Base-by-base conservation (phyloP, 2,888 invertebrate species). In the Pachliopta kotzebuea region DNA sequence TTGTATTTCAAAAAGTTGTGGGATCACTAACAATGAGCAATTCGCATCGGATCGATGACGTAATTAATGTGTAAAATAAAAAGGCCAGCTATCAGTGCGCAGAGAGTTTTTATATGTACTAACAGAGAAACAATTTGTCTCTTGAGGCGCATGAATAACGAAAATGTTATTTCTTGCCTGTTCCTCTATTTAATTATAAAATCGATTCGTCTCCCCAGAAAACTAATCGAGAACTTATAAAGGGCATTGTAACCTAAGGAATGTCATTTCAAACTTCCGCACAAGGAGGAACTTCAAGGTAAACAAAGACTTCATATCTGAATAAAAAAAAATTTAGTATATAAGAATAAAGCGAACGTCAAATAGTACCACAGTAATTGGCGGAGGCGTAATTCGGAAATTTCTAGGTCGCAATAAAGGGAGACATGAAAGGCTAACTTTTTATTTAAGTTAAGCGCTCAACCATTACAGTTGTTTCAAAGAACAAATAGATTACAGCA, bases 401-500 rank as follows among this genome's bases (percentile, higher is more conserved):
- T 45, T 58, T 66, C 55, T 64, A 68, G 56, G 68, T 66, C 58
- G 66, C 61, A 56, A 70, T 69, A 69, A 71, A 72, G 63, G 68
- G 70, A 77, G 78, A 80, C 78, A 81, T 83, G 79, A 83, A 84
- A 81, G 79, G 75, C 79, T 79, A 83, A 83, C 78, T 85, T 86
- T 80, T 85, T 85, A 86, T 84, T 74, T 81, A 86, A 83, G 80
- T 79, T 73, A 80, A 84, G 86, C 89, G 81, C 86, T 88, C 84
- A 85, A 85, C 84, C 89, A 84, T 88, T 84, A 86, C 86, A 88
- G 85, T 88, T 88, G 84, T 90, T 89, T 88, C 86, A 87, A 87
- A 90, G 91, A 90, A 89, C 91, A 91, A 91, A 89, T 89, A 87
- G 90, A 91, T 91, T 91, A 91, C 82, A 82, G 83, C 85, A 85